Conservation (phyloP, 2,888 invertebrate genomes). For the Perithous albicinctus region DNA sequence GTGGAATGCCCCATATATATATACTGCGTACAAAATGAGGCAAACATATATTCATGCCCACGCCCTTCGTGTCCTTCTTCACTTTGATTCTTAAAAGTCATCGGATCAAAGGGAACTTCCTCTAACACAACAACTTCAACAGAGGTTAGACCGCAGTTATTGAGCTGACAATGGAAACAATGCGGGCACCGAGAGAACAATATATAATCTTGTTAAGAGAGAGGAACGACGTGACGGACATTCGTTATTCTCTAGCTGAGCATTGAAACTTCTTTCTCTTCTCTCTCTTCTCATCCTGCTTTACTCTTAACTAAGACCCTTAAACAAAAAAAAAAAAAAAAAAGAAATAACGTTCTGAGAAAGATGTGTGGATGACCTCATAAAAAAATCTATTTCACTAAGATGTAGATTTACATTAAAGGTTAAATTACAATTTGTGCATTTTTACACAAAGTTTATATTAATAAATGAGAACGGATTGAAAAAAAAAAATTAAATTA, state of each 20-base stretch:
- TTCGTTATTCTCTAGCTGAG: conserved; percentile 39
- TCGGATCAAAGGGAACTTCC: conserved; percentile 65
- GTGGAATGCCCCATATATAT: no score
- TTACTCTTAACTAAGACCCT: background rate
- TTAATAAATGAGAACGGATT: no score
- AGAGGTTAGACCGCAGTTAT: conserved; percentile 52
- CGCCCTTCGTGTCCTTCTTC: conserved; percentile 56
- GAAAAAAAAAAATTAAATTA: no score
- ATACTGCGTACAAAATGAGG: no score
- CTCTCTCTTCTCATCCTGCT: background rate
- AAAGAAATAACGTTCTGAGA: no score
- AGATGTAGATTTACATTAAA: no score
- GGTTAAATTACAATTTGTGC: no score
- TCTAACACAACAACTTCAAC: conserved; percentile 33
- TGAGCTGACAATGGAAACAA: conserved; percentile 71
- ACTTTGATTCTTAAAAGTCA: conserved; percentile 70
- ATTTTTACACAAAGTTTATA: no score
- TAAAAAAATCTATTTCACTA: no score
- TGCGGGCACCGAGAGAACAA: conserved; percentile 70
- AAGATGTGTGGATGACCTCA: no score
- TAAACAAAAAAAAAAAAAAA: background rate
- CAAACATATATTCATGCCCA: conserved; percentile 1
- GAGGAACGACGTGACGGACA: conserved; percentile 54
- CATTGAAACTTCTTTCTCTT: conserved; percentile 17
- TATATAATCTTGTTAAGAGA: conserved; percentile 62